These are phyloP conservation scores for Bugula neritina DNA, from an alignment of 2,888 invertebrate genomes.

Conservation along the genomic window DNA sequence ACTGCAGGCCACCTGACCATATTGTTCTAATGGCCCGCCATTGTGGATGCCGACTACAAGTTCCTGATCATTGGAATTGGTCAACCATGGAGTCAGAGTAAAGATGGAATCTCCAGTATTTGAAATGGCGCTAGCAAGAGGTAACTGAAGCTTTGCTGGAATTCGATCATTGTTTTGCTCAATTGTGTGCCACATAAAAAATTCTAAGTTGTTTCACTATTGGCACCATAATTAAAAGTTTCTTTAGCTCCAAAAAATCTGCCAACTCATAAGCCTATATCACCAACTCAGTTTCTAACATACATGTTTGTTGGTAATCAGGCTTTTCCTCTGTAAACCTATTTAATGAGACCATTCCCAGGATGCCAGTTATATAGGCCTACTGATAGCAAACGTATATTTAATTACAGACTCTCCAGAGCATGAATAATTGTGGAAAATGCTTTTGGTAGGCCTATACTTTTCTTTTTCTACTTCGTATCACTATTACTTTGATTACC, in stretches of 20 bases:
- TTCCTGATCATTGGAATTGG: neutral
- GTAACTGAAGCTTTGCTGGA: no score
- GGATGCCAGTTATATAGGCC: neutral
- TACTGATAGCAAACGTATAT: neutral
- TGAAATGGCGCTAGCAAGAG: neutral
- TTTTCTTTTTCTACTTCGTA: no score
- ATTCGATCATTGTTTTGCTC: no score
- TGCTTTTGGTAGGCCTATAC: constrained; percentile 13
- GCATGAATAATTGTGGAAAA: constrained; percentile 2
- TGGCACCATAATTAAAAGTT: no score
- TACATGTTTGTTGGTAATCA: constrained; percentile 16
- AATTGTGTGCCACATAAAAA: no score
- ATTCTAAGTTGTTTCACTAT: no score
- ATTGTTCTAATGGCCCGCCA: constrained; percentile 7
- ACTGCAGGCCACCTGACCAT: neutral
- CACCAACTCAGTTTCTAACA: no score
- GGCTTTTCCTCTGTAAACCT: neutral
- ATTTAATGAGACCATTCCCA: neutral
- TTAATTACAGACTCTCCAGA: constrained; percentile 9
- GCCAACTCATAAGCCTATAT: neutral
- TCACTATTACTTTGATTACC: no score
- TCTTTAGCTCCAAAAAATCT: neutral
- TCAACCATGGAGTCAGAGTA: neutral
- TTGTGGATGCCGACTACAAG: constrained; percentile 1
- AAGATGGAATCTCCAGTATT: neutral